Evolutionary conservation across 1,140 invertebrate genomes (phyloP).

Genomic region (Macrostomum lignano): DNA sequence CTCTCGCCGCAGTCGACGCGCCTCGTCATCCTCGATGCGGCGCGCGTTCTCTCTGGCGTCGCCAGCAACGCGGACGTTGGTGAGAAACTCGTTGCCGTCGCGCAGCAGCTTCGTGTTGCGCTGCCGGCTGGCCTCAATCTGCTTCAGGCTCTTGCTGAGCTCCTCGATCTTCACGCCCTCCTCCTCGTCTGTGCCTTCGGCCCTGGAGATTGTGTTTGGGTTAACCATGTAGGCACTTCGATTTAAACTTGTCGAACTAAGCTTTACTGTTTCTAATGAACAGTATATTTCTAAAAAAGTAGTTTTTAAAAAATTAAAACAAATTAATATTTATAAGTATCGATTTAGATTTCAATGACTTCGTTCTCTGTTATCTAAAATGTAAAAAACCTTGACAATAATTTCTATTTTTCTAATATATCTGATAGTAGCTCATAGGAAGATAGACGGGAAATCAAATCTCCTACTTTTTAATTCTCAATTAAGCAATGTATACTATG

Average conservation of each 20-base stretch:
- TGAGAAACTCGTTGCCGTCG: constrained; percentile 25
- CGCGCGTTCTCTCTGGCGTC: constrained; percentile 21
- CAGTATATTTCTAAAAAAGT: not conserved
- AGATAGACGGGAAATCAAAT: no score
- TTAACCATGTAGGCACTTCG: not conserved
- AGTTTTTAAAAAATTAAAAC: not conserved
- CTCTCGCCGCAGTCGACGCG: constrained; percentile 22
- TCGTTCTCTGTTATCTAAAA: no score
- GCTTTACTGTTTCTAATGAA: constrained; percentile 4
- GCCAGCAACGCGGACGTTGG: constrained; percentile 23
- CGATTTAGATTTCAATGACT: no score
- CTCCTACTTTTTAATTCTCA: no score
- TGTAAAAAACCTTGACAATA: no score
- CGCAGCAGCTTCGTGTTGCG: constrained; percentile 18
- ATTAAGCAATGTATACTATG: no score
- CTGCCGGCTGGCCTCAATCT: constrained; percentile 21
- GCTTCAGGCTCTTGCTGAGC: constrained; percentile 21
- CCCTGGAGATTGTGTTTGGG: constrained; percentile 14
- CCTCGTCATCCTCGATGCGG: constrained; percentile 20
- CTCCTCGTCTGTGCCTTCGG: constrained; percentile 16
- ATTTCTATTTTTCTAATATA: no score
- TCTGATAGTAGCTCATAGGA: no score
- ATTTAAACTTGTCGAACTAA: constrained; percentile 3
- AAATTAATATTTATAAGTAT: not conserved
- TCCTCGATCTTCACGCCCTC: constrained; percentile 20